These are phyloP conservation scores for Ypsolopha sequella DNA, from an alignment of 2,888 invertebrate genomes.

Conservation along the genomic window DNA sequence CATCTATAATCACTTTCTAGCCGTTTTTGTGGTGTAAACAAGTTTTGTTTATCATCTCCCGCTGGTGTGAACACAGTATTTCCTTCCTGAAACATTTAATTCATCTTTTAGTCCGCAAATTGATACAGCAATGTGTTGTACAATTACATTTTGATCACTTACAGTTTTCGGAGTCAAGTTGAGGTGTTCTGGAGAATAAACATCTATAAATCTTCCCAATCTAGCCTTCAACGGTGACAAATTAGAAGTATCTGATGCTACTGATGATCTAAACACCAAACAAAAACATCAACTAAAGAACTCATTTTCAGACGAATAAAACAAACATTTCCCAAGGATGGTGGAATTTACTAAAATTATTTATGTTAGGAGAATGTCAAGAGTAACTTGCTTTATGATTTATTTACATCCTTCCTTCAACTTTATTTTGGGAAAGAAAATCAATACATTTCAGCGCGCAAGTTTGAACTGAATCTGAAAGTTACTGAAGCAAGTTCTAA, in stretches of 20 bases:
- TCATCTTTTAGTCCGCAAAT: neutral
- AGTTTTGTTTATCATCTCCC: slow-evolving; percentile 37
- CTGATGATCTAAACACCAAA: slow-evolving; percentile 23
- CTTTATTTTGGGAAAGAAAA: slow-evolving; percentile 63
- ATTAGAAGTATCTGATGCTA: slow-evolving; percentile 29
- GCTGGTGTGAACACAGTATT: slow-evolving; percentile 23
- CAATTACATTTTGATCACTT: slow-evolving; percentile 22
- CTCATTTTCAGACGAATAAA: slow-evolving; percentile 5
- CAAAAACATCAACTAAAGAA: slow-evolving; percentile 2
- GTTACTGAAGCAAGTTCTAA: slow-evolving; percentile 1
- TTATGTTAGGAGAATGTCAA: slow-evolving; percentile 27
- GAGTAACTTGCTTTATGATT: slow-evolving; percentile 47
- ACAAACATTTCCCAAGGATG: slow-evolving; percentile 8
- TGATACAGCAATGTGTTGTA: neutral
- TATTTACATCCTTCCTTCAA: slow-evolving; percentile 64
- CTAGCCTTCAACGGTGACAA: slow-evolving; percentile 48
- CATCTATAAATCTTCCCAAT: slow-evolving; percentile 52
- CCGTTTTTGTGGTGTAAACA: slow-evolving; percentile 40
- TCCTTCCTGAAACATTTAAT: slow-evolving; percentile 24
- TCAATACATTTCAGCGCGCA: slow-evolving; percentile 65
- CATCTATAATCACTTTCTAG: slow-evolving; percentile 38
- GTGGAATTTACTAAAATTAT: neutral
- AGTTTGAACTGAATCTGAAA: slow-evolving; percentile 39
- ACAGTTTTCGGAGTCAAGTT: slow-evolving; percentile 57
- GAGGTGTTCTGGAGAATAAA: slow-evolving; percentile 62